These are phyloP conservation scores for Tympanoctomys barrerae DNA, from an alignment of 2,797 vertebrate species.

Conservation along the genomic window DNA sequence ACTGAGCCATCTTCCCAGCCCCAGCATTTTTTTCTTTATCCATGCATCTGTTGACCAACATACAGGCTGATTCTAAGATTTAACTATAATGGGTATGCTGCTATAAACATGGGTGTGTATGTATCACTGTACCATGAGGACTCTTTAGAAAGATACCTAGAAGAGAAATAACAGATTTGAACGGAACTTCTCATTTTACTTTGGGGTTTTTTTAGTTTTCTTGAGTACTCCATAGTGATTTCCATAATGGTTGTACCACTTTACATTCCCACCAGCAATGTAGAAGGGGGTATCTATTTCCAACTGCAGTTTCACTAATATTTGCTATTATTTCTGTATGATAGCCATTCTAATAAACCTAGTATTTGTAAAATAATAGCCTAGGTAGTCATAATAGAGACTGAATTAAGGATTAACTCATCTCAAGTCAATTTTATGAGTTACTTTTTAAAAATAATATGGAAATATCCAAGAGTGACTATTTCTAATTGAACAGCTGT, in stretches of 20 bases:
- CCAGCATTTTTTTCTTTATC: no score
- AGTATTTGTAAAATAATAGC: slow-evolving; percentile 12
- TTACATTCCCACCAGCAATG: neutral
- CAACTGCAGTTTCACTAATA: neutral
- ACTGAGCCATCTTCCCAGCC: no score
- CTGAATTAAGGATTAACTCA: neutral
- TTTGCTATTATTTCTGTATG: neutral
- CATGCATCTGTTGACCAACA: no score
- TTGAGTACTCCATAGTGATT: neutral
- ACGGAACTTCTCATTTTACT: neutral
- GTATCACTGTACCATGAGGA: neutral
- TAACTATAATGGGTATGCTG: neutral
- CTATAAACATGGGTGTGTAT: neutral
- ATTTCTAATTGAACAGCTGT: neutral
- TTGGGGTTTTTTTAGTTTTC: neutral
- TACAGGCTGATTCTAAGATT: neutral
- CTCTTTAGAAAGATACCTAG: neutral
- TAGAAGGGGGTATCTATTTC: neutral
- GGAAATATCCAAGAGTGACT: neutral
- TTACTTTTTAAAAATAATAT: neutral
- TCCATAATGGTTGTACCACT: neutral
- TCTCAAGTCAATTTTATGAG: neutral
- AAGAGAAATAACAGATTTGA: neutral
- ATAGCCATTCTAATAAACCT: neutral
- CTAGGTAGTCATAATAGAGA: neutral